phyloP scores from a whole-genome alignment of 2,888 invertebrate species.

The Nomada hirtipes region DNA sequence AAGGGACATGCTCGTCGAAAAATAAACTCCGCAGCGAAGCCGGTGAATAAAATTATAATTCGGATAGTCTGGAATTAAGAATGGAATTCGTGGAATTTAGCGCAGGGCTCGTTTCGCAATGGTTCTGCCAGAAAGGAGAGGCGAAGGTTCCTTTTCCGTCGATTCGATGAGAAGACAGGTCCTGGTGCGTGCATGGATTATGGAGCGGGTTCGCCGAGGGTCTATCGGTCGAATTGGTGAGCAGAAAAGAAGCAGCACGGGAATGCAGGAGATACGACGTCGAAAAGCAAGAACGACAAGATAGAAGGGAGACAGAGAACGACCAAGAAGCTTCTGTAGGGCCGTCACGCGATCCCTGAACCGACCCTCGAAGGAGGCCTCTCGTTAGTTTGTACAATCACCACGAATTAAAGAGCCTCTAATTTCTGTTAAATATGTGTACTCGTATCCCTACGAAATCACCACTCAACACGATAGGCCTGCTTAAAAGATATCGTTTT shows the following conservation, averaged over 20 bases:
- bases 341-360: slow-evolving; percentile 62
- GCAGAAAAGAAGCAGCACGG: slow-evolving; percentile 39
- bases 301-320: slow-evolving; percentile 11
- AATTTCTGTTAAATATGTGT: slow-evolving; percentile 45
- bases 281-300: slow-evolving; percentile 37
- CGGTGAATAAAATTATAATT: slow-evolving; percentile 16
- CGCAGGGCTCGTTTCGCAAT: slow-evolving; percentile 32
- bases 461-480: slow-evolving; percentile 3
- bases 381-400: slow-evolving; percentile 64
- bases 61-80: slow-evolving; percentile 26
- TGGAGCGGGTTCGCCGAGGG: slow-evolving; percentile 64
- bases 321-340: slow-evolving; percentile 40
- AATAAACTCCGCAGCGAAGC: background rate
- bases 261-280: slow-evolving; percentile 55
- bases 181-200: slow-evolving; percentile 58
- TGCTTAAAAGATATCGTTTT: background rate
- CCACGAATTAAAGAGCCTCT: slow-evolving; percentile 59
- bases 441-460: slow-evolving; percentile 34
- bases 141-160: slow-evolving; percentile 48
- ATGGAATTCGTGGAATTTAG: slow-evolving; percentile 50
- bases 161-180: slow-evolving; percentile 50
- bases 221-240: slow-evolving; percentile 66
- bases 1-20: background rate
- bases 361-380: slow-evolving; percentile 43
- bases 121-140: slow-evolving; percentile 32